A percentile compares a stretch with the other conserved stretches of the same genome.
Evolutionary conservation across 2,888 invertebrate species (phyloP).

Genomic region (Griposia aprilina): DNA sequence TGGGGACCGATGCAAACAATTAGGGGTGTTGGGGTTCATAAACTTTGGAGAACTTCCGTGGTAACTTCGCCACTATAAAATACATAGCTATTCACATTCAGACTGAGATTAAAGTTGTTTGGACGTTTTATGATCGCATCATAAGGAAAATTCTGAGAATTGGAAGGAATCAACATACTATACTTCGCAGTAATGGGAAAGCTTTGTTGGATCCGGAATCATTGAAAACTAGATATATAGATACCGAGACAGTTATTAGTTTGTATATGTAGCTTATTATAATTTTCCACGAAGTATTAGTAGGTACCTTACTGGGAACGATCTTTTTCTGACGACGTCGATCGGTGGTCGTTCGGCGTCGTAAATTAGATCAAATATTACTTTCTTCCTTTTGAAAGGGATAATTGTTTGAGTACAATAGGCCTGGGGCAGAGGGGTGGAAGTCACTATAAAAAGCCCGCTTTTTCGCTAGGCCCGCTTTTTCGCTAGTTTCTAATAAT

Average conservation of each 20-base stretch:
- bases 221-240: conserved; percentile 33
- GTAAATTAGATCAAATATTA: conserved; percentile 54
- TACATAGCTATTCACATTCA: conserved; percentile 70
- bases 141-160: conserved; percentile 47
- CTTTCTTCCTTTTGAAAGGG: conserved; percentile 35
- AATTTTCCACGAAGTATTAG: conserved; percentile 30
- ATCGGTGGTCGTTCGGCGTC: background rate
- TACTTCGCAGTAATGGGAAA: conserved; percentile 41
- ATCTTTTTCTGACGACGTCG: conserved; percentile 15
- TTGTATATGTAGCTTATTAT: conserved; percentile 38
- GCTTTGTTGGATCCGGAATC: conserved; percentile 20
- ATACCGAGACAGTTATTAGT: conserved; percentile 22
- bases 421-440: background rate
- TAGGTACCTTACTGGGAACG: conserved; percentile 1
- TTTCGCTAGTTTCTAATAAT: conserved; percentile 24
- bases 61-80: conserved; percentile 71
- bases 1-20: conserved; percentile 80
- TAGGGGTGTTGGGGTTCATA: conserved; percentile 79
- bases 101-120: conserved; percentile 57
- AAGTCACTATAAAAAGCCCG: conserved; percentile 21
- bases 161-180: conserved; percentile 27
- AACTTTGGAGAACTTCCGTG: conserved; percentile 79
- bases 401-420: conserved; percentile 50
- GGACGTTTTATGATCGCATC: conserved; percentile 42
- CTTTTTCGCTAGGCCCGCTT: conserved; percentile 20